These are phyloP conservation scores for Zootoca vivipara DNA, from an alignment of 2,113 vertebrate species.

Conservation along the genomic window DNA sequence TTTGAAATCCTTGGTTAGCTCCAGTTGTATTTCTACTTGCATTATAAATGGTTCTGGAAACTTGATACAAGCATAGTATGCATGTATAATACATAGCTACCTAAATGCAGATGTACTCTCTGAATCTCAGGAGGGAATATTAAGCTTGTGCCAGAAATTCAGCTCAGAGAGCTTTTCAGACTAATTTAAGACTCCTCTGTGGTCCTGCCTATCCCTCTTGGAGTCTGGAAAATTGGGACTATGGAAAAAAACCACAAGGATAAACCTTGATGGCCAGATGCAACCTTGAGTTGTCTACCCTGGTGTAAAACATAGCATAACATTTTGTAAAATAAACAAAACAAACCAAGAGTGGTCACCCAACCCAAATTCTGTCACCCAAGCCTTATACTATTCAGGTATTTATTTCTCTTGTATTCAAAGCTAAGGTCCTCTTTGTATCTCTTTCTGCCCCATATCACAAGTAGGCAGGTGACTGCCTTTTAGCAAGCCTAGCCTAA, in stretches of 20 bases:
- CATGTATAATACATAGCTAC: background rate
- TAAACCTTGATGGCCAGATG: background rate
- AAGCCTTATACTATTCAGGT: background rate
- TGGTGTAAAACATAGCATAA: background rate
- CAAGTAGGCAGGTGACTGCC: background rate
- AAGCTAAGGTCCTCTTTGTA: background rate
- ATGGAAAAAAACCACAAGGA: background rate
- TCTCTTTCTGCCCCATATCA: background rate
- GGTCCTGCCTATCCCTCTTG: background rate
- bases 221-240: background rate
- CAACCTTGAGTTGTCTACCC: background rate
- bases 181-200: background rate
- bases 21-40: conserved; percentile 24
- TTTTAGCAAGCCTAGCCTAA: background rate
- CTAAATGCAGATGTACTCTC: background rate
- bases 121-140: background rate
- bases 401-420: background rate
- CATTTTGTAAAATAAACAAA: background rate
- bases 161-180: background rate
- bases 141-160: background rate
- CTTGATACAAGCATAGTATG: background rate
- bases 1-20: conserved; percentile 9
- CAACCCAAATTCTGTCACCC: background rate
- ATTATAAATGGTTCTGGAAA: conserved; percentile 4
- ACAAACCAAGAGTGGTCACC: background rate